Conservation (phyloP, 2,113 vertebrate species). For the Ciconia stormi region DNA sequence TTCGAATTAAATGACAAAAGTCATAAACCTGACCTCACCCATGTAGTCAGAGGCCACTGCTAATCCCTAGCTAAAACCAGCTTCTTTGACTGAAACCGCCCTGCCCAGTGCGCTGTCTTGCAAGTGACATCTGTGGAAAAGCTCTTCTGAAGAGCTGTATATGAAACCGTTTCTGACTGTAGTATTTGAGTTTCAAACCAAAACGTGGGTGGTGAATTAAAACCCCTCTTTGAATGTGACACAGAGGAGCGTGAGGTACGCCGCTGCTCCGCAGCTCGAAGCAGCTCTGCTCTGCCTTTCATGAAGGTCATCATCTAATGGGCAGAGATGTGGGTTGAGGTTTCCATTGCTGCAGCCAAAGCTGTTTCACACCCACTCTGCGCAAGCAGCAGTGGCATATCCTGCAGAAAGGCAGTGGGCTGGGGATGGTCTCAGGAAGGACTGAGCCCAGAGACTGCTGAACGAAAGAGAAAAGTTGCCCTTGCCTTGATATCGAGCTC, state of each 20-base stretch:
- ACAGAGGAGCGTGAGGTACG: neutral
- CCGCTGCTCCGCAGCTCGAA: neutral
- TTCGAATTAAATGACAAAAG: neutral
- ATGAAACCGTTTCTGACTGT: neutral
- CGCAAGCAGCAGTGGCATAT: fast-evolving
- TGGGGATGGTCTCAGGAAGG: fast-evolving
- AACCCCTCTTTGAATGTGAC: neutral
- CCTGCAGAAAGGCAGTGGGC: neutral
- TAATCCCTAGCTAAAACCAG: neutral
- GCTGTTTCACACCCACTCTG: neutral
- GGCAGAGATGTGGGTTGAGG: neutral
- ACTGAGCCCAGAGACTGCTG: too few species aligned
- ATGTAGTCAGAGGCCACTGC: fast-evolving
- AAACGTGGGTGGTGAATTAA: neutral
- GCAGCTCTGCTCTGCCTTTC: neutral
- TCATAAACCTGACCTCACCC: neutral
- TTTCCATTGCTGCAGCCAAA: neutral
- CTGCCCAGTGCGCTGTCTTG: neutral
- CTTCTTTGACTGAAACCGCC: neutral
- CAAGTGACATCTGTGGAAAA: neutral
- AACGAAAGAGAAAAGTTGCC: neutral
- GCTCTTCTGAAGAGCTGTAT: neutral
- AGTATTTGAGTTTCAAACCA: neutral
- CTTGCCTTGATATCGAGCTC: neutral
- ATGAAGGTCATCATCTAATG: fast-evolving